Base-by-base conservation (phyloP, 1,140 invertebrate genomes). In the Lepidurus apus region DNA sequence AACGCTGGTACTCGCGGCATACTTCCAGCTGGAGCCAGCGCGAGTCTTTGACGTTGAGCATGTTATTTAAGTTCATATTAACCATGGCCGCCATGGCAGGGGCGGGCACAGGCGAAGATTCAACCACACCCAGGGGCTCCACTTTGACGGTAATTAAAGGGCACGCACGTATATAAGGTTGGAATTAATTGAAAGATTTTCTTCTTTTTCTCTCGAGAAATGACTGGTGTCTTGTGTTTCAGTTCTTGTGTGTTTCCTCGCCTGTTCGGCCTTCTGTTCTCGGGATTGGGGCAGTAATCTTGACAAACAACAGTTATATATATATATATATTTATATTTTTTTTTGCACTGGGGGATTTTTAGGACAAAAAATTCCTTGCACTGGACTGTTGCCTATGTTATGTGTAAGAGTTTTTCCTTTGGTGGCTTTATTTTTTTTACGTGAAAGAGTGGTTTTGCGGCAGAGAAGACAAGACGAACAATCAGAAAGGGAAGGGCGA, bases 11-110 rank as follows among this genome's bases (percentile, higher is more conserved):
- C 88, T 99, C 98, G 79, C 98, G 91, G 89, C 98, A 99, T 84
- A 99, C 98, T 89, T 99, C 98, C 85, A 99, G 89, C 86, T 99
- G 98, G 81, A 99, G 90, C 98, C 98, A 99, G 84, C 98, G 92
- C 80, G 97, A 99, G 89, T 99, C 98, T 88, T 99, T 99, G 83
- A 95, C 95, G 88, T 97, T 97, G 81, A 97, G 89, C 84, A 97
- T 90, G 89, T 95, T 97, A 89, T 95, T 96, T 91, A 87, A 80
- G 82, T 87, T 87, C 78, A 97, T 95, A 90, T 96, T 96, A 85
- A 96, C 94, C 93, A 97, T 95, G 86, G 93, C 93, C 93, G 94
- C 93, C 80, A 74, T 80, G 26, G 44, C 53, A 65, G 53, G 53
- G 53, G 53, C 53, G 53, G 53, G 53, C 53, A 65, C 53, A 65